A percentile compares a stretch with the other conserved stretches of the same genome.
Conservation (phyloP, 2,113 vertebrate genomes). For the Balaeniceps rex region DNA sequence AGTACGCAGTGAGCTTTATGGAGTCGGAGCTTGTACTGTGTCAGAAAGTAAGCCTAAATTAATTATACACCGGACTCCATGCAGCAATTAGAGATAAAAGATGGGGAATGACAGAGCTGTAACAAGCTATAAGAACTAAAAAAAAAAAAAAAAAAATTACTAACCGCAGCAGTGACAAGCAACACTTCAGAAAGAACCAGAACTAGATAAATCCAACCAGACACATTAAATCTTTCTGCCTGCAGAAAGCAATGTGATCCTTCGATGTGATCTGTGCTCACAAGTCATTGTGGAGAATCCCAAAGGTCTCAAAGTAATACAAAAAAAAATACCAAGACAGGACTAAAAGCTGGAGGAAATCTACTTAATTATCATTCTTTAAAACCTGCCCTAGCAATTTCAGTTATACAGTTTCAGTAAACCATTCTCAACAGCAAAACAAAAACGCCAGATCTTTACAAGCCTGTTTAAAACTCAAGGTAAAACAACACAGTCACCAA, state of each 20-base stretch:
- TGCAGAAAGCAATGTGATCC: neutral
- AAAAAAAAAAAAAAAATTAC: no score
- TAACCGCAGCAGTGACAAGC: neutral
- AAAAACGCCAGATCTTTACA: neutral
- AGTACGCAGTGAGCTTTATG: neutral
- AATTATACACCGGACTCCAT: neutral
- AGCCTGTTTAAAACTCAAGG: fast-evolving
- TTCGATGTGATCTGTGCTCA: fast-evolving
- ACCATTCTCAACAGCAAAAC: neutral
- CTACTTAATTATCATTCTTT: fast-evolving
- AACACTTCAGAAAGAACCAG: no score
- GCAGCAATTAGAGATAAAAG: neutral
- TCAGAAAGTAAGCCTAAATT: no score
- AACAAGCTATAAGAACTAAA: neutral
- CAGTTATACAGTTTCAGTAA: no score
- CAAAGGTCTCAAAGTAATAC: neutral
- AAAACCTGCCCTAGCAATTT: neutral
- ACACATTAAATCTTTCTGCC: neutral
- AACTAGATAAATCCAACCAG: neutral
- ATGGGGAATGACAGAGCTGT: neutral
- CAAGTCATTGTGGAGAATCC: neutral
- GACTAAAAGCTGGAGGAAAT: neutral
- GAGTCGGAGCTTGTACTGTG: neutral
- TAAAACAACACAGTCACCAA: neutral
- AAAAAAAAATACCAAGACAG: neutral